Conservation (phyloP, 2,797 vertebrate genomes). For the Pangasius krempfi region DNA sequence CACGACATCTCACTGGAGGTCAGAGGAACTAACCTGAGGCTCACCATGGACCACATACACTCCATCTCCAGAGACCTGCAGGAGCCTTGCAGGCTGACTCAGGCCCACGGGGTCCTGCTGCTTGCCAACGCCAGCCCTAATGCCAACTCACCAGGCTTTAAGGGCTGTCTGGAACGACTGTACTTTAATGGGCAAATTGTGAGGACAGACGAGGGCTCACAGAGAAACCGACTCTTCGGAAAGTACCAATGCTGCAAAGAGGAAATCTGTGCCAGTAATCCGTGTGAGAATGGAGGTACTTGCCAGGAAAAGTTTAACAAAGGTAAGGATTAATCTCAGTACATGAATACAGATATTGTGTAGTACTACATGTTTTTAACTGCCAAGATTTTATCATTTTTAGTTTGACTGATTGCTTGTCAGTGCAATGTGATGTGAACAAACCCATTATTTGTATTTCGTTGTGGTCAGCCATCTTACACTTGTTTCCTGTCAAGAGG, state of each 20-base stretch:
- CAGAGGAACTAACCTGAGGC: conserved; percentile 69
- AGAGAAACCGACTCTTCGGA: conserved; percentile 76
- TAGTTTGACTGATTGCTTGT: background rate
- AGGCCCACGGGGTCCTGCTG: conserved; percentile 72
- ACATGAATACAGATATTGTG: background rate
- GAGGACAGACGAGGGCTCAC: conserved; percentile 63
- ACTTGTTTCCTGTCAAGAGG: background rate
- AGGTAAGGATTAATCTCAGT: conserved; percentile 73
- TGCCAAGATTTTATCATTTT: background rate
- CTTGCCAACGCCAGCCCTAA: conserved; percentile 72
- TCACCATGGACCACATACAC: conserved; percentile 76
- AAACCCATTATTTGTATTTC: background rate
- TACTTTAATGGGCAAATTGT: conserved; percentile 78
- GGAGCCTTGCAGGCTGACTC: conserved; percentile 71
- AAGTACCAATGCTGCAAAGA: conserved; percentile 81
- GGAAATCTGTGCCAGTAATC: conserved; percentile 73
- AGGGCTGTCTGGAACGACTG: conserved; percentile 85
- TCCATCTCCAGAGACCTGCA: conserved; percentile 66
- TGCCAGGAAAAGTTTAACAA: conserved; percentile 75
- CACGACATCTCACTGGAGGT: conserved; percentile 84
- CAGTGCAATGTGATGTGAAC: background rate
- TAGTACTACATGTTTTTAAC: background rate
- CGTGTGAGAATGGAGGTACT: conserved; percentile 82
- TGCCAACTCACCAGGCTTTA: conserved; percentile 68
- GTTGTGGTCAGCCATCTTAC: background rate